These are phyloP conservation scores for Bryconaethiops microstoma DNA, from an alignment of 2,797 vertebrate species.

Conservation along the genomic window DNA sequence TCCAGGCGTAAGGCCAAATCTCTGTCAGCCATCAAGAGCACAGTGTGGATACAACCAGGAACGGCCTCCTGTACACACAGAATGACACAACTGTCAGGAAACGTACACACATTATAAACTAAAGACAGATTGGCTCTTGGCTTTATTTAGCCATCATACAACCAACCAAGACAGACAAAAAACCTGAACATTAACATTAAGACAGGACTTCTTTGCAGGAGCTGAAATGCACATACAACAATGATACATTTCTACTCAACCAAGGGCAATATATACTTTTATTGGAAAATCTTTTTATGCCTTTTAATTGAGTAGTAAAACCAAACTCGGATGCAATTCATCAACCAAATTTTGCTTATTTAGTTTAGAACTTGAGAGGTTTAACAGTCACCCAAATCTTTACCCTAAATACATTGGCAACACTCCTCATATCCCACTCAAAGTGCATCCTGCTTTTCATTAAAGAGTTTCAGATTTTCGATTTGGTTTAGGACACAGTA, in stretches of 20 bases:
- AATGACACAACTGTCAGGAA: conserved; percentile 27
- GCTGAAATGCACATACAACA: neutral
- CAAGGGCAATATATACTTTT: neutral
- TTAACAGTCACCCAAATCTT: too few relatives aligned
- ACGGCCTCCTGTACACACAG: conserved; percentile 73
- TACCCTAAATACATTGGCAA: too few relatives aligned
- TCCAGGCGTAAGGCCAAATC: conserved; percentile 76
- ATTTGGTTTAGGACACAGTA: too few relatives aligned
- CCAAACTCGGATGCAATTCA: too few relatives aligned
- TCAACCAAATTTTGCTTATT: too few relatives aligned
- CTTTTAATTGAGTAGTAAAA: neutral
- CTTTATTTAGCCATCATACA: too few relatives aligned
- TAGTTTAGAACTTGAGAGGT: too few relatives aligned
- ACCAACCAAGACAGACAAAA: too few relatives aligned
- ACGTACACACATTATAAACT: neutral
- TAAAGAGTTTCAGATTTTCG: too few relatives aligned
- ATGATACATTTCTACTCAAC: neutral
- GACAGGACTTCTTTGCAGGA: neutral
- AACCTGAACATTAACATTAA: neutral
- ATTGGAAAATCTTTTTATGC: neutral
- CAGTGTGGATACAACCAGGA: conserved; percentile 80
- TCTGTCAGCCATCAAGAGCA: conserved; percentile 82
- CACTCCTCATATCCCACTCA: too few relatives aligned
- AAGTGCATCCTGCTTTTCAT: too few relatives aligned
- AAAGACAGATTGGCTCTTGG: neutral